Evolutionary conservation across 2,888 invertebrate genomes (phyloP).

Genomic region (Litoditis marina): DNA sequence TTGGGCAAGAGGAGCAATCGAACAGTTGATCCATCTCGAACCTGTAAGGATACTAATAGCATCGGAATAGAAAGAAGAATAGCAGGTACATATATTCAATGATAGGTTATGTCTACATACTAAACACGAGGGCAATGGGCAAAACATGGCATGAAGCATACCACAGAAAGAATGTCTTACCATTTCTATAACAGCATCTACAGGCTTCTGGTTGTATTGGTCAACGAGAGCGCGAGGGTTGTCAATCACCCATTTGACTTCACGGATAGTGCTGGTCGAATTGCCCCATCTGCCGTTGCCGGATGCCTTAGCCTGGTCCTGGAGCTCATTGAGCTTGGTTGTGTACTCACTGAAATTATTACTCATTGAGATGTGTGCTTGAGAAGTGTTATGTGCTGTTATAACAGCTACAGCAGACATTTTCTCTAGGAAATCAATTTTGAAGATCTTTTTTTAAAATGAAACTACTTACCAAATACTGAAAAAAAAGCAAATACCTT

Average conservation of each 20-base stretch:
- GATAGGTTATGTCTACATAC: too few species aligned
- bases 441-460: too few species aligned
- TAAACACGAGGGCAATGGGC: too few species aligned
- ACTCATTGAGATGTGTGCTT: too few species aligned
- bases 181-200: constrained; percentile 87
- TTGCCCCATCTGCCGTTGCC: constrained; percentile 74
- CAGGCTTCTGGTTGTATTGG: constrained; percentile 78
- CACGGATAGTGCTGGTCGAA: constrained; percentile 21
- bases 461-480: background rate
- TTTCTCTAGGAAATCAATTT: too few species aligned
- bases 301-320: constrained; percentile 82
- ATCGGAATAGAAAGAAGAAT: too few species aligned
- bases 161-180: constrained; percentile 66
- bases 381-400: too few species aligned
- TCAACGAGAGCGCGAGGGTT: constrained; percentile 81
- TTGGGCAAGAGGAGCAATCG: constrained; percentile 85
- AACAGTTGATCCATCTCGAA: constrained; percentile 88
- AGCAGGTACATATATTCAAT: too few species aligned
- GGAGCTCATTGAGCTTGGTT: constrained; percentile 74
- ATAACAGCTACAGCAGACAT: too few species aligned
- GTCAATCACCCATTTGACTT: constrained; percentile 78
- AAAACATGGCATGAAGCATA: too few species aligned
- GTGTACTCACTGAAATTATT: constrained; percentile 62
- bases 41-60: constrained; percentile 20
- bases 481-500: background rate